Evolutionary conservation across 2,797 vertebrate species (phyloP).

Genomic region (Lacerta agilis): DNA sequence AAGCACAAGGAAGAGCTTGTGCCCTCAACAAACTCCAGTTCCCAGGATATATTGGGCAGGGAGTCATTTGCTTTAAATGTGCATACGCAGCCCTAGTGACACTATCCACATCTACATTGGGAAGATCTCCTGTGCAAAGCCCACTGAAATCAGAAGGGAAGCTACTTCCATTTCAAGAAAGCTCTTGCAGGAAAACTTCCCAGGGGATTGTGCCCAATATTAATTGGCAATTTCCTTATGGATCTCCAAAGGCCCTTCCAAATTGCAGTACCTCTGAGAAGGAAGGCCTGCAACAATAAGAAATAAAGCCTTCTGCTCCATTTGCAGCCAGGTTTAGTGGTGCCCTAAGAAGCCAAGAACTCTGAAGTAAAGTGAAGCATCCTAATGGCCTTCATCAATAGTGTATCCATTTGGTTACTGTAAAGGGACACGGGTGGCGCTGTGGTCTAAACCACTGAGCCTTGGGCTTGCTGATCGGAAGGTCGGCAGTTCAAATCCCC

Average conservation of each 20-base stretch:
- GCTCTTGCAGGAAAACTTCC: background rate
- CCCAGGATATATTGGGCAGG: no score
- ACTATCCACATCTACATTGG: background rate
- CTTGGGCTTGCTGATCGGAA: fast-evolving
- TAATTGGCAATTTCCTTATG: background rate
- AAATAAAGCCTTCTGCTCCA: background rate
- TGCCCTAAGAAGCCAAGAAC: background rate
- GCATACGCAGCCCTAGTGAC: background rate
- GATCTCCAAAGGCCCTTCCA: background rate
- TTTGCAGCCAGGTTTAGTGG: background rate
- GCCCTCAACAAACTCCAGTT: no score
- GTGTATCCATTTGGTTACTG: background rate
- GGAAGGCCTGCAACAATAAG: background rate
- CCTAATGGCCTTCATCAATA: background rate
- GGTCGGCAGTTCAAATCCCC: no score
- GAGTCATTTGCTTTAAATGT: no score
- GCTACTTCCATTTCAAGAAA: no score
- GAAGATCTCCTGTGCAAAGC: background rate
- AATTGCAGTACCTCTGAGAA: background rate
- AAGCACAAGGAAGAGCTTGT: no score
- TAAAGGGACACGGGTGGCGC: no score
- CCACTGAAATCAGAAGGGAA: background rate
- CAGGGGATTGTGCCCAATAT: no score
- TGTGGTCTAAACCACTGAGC: no score
- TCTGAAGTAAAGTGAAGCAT: background rate